Evolutionary conservation across 1,140 invertebrate species (phyloP), one percentile per base, ranked within the genome.

Genomic region (Heliconius hermathena): DNA sequence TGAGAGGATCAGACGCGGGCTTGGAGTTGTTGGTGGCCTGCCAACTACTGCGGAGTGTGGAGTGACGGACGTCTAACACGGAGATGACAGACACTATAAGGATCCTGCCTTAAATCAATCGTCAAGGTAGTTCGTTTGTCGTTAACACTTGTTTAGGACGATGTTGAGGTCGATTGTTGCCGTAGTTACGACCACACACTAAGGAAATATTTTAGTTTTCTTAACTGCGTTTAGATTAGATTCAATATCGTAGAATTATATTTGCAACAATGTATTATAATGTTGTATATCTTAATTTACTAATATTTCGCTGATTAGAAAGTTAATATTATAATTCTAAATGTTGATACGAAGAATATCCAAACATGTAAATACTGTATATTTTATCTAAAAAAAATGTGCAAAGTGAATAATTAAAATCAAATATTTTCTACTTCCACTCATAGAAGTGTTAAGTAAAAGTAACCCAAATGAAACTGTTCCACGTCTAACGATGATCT

Each of bases 21-120:
- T 29, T 72, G 52, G 33, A 77, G 38, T 5, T 36, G 9, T 52
- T 77, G 76, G 76, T 52, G 29, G 8, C 49, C 18, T n/a, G 18
- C 76, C 76, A 77, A 41, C 8, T 29, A 49, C 8, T n/a, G 38
- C 16, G 74, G 60, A 66, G 74, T 54, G 9, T 5, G 2, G 70
- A 54, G 33, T 22, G 74, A n/a, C 33, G 22, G 60, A 8, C 57
- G 36, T 38, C 22, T 66, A 16, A 29, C 2, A 16, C 8, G 26
- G 60, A 66, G 22, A 29, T 29, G 26, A 29, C 26, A 66, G 60
- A 66, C 22, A 11, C 22, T 26, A 5, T 70, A 29, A 70, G 41
- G 36, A 76, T 22, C 71, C 36, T 52, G 75, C 36, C 73, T n/a
- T 76, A 74, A 79, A 76, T 79, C 60, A 79, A 52, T 74, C 74